phyloP scores from a whole-genome alignment of 2,888 invertebrate genomes.

The Drosophila pseudotakahashii region DNA sequence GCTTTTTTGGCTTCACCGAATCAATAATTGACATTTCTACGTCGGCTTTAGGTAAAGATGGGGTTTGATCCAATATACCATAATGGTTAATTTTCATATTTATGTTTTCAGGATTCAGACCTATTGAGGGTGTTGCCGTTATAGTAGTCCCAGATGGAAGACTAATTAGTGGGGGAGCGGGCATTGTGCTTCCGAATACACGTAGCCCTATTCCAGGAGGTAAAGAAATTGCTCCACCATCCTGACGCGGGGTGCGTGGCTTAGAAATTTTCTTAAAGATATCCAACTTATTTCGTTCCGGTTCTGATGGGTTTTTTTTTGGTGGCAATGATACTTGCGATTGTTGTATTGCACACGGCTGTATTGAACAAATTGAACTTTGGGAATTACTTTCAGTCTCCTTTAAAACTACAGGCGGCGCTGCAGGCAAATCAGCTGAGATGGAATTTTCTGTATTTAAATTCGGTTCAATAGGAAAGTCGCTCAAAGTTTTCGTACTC shows the following conservation, averaged over 20 bases:
- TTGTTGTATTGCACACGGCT: neutral
- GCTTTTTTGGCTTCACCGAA: conserved; percentile 76
- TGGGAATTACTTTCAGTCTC: neutral
- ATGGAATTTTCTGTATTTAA: neutral
- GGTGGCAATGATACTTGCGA: neutral
- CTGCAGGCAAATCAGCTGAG: neutral
- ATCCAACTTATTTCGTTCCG: conserved; percentile 93
- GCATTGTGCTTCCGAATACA: conserved; percentile 25
- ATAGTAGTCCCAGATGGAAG: conserved; percentile 83
- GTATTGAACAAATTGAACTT: neutral
- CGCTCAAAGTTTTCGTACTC: neutral
- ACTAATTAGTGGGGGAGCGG: conserved; percentile 67
- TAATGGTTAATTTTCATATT: neutral
- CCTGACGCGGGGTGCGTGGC: conserved; percentile 60
- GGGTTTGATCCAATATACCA: neutral
- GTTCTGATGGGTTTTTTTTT: conserved; percentile 88
- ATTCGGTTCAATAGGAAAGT: neutral
- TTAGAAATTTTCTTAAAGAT: conserved; percentile 94
- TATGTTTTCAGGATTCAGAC: neutral
- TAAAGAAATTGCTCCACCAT: conserved; percentile 24
- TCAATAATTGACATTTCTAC: conserved; percentile 26
- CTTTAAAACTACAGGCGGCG: neutral
- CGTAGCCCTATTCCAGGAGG: conserved; percentile 8
- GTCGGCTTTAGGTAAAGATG: neutral
- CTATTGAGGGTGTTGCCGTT: conserved; percentile 72